Evolutionary conservation across 2,113 vertebrate genomes (phyloP).

Genomic region (Lichenostomus cassidix): DNA sequence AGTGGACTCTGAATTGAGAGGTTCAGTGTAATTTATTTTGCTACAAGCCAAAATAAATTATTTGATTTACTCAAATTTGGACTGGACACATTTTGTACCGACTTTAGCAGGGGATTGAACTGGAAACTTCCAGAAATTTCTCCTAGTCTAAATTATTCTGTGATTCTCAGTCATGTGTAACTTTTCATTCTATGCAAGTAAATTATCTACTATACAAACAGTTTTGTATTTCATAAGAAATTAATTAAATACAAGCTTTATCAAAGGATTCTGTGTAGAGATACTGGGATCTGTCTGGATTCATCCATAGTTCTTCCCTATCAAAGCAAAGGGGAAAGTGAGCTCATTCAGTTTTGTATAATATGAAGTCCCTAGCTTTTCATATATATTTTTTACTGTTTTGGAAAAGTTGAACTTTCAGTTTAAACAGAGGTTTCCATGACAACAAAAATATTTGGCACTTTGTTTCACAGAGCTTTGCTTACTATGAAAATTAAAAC

Average conservation of each 20-base stretch:
- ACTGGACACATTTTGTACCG: background rate
- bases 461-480: background rate
- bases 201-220: background rate
- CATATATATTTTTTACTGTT: background rate
- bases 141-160: background rate
- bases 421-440: conserved; percentile 43
- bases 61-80: background rate
- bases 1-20: background rate
- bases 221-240: background rate
- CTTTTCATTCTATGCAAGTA: background rate
- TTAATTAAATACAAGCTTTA: background rate
- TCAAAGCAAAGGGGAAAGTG: background rate
- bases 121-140: background rate
- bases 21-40: background rate
- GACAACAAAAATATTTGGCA: conserved; percentile 38
- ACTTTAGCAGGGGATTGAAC: background rate
- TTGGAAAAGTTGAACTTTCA: conserved; percentile 11
- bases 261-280: background rate
- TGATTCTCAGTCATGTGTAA: background rate
- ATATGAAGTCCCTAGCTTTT: background rate
- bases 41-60: background rate
- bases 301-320: background rate
- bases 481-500: background rate
- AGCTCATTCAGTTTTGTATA: background rate
- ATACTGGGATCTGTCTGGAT: background rate